Conservation (phyloP, 1,140 invertebrate species). For the Phocides pigmalion region DNA sequence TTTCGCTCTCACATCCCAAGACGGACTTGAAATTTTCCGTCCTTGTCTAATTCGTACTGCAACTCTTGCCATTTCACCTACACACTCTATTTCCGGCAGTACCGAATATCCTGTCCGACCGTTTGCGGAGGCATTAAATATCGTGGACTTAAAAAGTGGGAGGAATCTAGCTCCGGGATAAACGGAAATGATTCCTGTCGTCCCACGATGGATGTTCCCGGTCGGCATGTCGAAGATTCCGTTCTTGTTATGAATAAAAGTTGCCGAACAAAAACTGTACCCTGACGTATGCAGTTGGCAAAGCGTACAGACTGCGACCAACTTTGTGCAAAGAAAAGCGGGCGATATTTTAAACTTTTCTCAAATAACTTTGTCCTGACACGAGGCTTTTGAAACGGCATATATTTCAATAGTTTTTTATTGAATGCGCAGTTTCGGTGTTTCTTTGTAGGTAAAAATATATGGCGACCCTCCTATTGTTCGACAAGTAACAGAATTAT, state of each 20-base stretch:
- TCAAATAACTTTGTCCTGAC: conserved; percentile 18
- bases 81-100: conserved; percentile 75
- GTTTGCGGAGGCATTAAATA: conserved; percentile 60
- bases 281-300: conserved; percentile 26
- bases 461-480: not conserved
- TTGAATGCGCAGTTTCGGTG: not conserved
- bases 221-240: conserved; percentile 28
- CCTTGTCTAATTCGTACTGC: conserved; percentile 32
- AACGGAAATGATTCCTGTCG: conserved; percentile 75
- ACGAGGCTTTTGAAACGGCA: conserved; percentile 18
- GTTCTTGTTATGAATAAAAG: conserved; percentile 35
- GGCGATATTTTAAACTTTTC: conserved; percentile 27
- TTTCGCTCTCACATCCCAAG: conserved; percentile 26
- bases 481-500: too few relatives aligned
- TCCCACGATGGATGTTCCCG: conserved; percentile 35
- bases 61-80: conserved; percentile 47
- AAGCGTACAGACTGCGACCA: conserved; percentile 4
- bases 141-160: conserved; percentile 73
- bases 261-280: conserved; percentile 15
- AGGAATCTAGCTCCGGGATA: conserved; percentile 55
- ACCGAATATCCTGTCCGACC: conserved; percentile 68
- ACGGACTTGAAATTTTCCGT: conserved; percentile 26
- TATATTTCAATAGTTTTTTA: conserved; percentile 22
- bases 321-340: conserved; percentile 27
- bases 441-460: not conserved